Evolutionary conservation across 2,113 vertebrate genomes (phyloP), one percentile per base, ranked within the genome.

Genomic region (Silurus asotus): DNA sequence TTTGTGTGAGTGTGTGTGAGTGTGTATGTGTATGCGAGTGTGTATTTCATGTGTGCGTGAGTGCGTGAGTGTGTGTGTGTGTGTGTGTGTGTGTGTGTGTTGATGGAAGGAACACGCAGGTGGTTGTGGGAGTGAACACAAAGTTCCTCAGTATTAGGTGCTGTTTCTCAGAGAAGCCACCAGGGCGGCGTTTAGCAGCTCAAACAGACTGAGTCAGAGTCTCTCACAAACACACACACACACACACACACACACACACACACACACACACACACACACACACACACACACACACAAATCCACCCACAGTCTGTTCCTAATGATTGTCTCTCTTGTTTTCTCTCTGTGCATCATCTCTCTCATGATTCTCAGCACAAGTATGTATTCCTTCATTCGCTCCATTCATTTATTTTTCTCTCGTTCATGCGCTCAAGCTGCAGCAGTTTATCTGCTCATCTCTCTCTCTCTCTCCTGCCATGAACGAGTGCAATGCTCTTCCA

Each of bases 271-370:
- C 45, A 88, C 53, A 84, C 49, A 37, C 9, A 82, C 83, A 67
- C 86, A 81, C 74, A 83, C 45, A 88, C 53, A 84, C 49, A 37
- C 9, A 82, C 28, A 37, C 28, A 37, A 65, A 85, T 48, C n/a
- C 61, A 72, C 79, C 5, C 77, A 86, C 56, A 83, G 82, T 79
- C 84, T 55, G 80, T 8, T 80, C 51, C 70, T 84, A 86, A 58
- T 81, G 88, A 88, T 23, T 77, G 81, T 86, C 84, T 83, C 58
- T 88, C 85, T 65, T 82, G 87, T 79, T 84, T 62, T 86, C 64
- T 7, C 79, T 89, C 82, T 88, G 87, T 90, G 86, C 20, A 87
- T 53, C 84, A 74, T 25, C 88, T 86, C 87, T 83, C 69, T 86
- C 83, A 78, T 79, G 80, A 85, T 80, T 67, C n/a, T 49, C 79